phyloP scores from a whole-genome alignment of 2,113 vertebrate species.

The Cercocebus atys region DNA sequence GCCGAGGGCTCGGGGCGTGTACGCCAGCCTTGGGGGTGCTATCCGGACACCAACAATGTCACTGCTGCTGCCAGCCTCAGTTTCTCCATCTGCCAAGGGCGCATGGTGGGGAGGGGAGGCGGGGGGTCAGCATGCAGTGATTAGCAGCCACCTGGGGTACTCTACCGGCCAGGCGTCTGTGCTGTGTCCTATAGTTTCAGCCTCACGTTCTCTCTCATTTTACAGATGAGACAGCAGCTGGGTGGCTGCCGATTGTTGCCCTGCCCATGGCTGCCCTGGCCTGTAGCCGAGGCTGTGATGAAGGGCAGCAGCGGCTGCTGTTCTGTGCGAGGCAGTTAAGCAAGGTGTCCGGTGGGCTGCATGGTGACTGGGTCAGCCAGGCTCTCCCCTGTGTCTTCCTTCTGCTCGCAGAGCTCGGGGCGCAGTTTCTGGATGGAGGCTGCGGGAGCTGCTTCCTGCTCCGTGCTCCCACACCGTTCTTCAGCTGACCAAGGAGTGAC shows the following conservation, averaged over 20 bases:
- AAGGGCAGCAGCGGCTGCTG: too few relatives aligned
- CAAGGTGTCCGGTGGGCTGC: neutral
- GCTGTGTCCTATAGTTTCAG: neutral
- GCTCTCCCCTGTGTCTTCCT: rapidly evolving
- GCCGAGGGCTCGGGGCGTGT: rapidly evolving
- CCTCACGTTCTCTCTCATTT: neutral
- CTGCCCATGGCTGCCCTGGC: neutral
- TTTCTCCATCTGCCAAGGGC: neutral
- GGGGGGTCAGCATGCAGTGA: rapidly evolving
- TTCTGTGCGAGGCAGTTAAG: neutral
- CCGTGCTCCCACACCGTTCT: neutral
- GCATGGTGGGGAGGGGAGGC: rapidly evolving
- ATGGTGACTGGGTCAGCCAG: neutral
- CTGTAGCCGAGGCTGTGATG: rapidly evolving
- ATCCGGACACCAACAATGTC: rapidly evolving
- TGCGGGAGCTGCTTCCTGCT: rapidly evolving
- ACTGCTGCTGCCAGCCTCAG: neutral
- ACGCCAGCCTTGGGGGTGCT: neutral
- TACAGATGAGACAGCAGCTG: neutral
- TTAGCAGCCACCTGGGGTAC: too few relatives aligned
- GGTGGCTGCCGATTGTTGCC: too few relatives aligned
- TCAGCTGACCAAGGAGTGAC: neutral
- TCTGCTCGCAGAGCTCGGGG: rapidly evolving
- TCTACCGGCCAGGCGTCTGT: rapidly evolving
- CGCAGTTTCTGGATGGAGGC: neutral